Percentiles rank a stretch among this genome's conserved stretches.
phyloP scores from a whole-genome alignment of 2,113 vertebrate genomes.

The Ciconia maguari region DNA sequence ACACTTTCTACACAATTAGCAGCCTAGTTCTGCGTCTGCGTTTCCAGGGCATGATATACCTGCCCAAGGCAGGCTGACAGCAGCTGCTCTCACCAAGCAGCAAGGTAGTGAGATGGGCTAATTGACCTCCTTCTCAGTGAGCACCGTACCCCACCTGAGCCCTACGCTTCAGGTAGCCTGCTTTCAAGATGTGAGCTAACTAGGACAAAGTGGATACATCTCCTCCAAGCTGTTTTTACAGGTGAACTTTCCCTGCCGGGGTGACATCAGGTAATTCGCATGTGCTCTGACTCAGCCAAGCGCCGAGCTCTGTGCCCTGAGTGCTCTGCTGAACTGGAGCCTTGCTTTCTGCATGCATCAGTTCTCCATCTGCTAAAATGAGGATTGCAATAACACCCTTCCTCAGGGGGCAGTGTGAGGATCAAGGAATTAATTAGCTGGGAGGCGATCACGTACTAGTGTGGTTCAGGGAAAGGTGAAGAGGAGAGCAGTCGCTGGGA shows the following conservation, averaged over 20 bases:
- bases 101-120: not conserved
- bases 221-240: not conserved
- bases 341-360: not conserved
- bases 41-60: not conserved
- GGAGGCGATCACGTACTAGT: rapidly evolving
- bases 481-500: not conserved
- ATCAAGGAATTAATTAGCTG: not conserved
- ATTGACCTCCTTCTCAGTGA: not conserved
- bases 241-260: not conserved
- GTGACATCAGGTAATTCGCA: not conserved
- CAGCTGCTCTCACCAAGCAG: not conserved
- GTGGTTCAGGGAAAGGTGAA: not conserved
- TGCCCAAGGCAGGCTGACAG: not conserved
- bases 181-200: not conserved
- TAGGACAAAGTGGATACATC: not conserved
- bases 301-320: not conserved
- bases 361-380: not conserved
- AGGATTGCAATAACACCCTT: not conserved
- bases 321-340: not conserved
- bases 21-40: not conserved
- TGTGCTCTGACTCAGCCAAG: slow-evolving; percentile 21
- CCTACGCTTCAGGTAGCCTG: not conserved
- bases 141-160: not conserved
- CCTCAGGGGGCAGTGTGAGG: not conserved
- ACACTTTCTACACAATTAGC: not conserved